Evolutionary conservation across 2,888 invertebrate genomes (phyloP).

Genomic region (Mythimna vitellina): DNA sequence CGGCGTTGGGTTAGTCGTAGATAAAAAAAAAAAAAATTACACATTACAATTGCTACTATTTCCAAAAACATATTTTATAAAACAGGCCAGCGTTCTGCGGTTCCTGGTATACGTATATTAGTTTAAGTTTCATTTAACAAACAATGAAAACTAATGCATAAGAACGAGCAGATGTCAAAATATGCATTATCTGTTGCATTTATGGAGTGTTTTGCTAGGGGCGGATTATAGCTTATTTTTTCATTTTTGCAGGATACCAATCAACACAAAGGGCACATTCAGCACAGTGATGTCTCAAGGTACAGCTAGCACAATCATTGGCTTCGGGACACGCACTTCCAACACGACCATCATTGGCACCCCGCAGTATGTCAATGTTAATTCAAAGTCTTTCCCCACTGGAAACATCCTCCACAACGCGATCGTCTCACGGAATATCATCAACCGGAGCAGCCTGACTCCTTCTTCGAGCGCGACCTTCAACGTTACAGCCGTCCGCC

Average conservation of each 20-base stretch:
- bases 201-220: too few relatives aligned
- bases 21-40: too few relatives aligned
- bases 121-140: too few relatives aligned
- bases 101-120: too few relatives aligned
- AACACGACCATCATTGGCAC: slow-evolving; percentile 83
- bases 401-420: slow-evolving; percentile 89
- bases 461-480: slow-evolving; percentile 82
- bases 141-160: too few relatives aligned
- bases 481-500: slow-evolving; percentile 82
- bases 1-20: too few relatives aligned
- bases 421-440: slow-evolving; percentile 87
- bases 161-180: too few relatives aligned
- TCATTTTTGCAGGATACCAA: slow-evolving; percentile 80
- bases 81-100: too few relatives aligned
- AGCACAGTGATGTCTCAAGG: slow-evolving; percentile 89
- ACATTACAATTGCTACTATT: too few relatives aligned
- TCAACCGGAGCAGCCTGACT: slow-evolving; percentile 80
- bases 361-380: slow-evolving; percentile 87
- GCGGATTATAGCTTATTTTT: neutral
- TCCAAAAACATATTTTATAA: too few relatives aligned
- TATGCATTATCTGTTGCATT: too few relatives aligned
- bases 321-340: slow-evolving; percentile 84
- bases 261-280: slow-evolving; percentile 85
- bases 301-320: slow-evolving; percentile 86
- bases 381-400: slow-evolving; percentile 87